Evolutionary conservation across 2,113 vertebrate genomes (phyloP).

Genomic region (Dromas ardeola): DNA sequence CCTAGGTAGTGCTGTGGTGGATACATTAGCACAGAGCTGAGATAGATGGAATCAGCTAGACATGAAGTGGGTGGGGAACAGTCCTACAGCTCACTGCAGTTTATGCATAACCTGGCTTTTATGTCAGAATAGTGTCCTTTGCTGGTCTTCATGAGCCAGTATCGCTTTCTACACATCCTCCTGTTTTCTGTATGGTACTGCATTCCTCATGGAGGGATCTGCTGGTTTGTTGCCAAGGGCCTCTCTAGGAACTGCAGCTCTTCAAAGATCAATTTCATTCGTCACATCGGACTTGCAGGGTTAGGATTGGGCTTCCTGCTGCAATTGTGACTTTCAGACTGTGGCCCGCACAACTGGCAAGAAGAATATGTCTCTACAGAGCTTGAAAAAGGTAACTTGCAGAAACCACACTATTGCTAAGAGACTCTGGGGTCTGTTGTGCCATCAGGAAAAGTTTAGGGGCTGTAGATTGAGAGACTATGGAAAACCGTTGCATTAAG

Average conservation of each 20-base stretch:
- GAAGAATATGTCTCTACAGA: neutral
- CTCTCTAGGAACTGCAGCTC: neutral
- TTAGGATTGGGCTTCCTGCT: neutral
- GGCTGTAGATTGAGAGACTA: neutral
- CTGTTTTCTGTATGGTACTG: too few species aligned
- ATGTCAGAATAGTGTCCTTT: neutral
- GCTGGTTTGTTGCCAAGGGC: neutral
- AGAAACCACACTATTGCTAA: neutral
- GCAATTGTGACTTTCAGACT: neutral
- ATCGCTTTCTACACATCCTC: neutral
- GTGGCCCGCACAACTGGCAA: neutral
- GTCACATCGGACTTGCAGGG: neutral
- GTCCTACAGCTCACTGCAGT: neutral
- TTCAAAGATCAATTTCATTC: neutral
- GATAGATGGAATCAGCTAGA: neutral
- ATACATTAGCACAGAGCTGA: neutral
- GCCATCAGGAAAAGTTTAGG: neutral
- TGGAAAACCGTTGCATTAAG: fast-evolving
- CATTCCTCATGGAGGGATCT: neutral
- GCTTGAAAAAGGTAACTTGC: neutral
- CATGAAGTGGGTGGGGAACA: neutral
- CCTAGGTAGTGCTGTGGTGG: neutral
- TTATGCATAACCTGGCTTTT: neutral
- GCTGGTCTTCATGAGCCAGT: neutral
- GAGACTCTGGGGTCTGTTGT: neutral